A percentile compares a stretch with the other conserved stretches of the same genome.
phyloP scores from a whole-genome alignment of 2,797 vertebrate species.

The Periophthalmus magnuspinnatus region DNA sequence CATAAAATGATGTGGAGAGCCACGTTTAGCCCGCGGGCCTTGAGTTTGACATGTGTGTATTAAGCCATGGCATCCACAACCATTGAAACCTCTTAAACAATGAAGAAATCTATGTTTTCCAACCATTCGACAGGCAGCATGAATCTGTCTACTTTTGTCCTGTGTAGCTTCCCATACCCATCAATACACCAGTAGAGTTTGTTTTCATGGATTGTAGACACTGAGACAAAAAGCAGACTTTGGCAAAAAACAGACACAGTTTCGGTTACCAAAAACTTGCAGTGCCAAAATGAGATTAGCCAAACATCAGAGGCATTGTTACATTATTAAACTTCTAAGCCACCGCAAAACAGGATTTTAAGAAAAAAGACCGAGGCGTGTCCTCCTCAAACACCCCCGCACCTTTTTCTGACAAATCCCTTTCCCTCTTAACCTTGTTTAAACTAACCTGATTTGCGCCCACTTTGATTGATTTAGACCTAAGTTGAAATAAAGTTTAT shows the following conservation, averaged over 20 bases:
- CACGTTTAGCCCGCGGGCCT: too few species aligned
- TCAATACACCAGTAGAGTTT: background rate
- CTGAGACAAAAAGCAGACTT: conserved; percentile 22
- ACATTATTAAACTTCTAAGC: conserved; percentile 80
- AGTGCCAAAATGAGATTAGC: conserved; percentile 65
- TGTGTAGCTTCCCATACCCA: background rate
- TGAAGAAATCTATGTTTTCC: background rate
- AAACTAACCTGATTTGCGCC: conserved; percentile 46
- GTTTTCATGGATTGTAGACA: conserved; percentile 4
- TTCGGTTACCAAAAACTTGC: conserved; percentile 57
- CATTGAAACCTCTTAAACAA: background rate
- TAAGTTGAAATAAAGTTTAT: conserved; percentile 76
- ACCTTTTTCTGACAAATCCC: conserved; percentile 16
- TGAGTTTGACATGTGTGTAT: too few species aligned
- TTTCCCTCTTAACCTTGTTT: conserved; percentile 9
- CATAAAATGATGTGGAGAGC: too few species aligned
- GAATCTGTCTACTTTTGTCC: background rate
- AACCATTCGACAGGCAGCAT: background rate
- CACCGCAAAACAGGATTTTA: conserved; percentile 76
- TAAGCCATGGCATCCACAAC: background rate
- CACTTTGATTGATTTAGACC: conserved; percentile 53
- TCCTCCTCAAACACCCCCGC: conserved; percentile 57
- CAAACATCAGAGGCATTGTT: conserved; percentile 73
- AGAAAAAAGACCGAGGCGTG: conserved; percentile 41
- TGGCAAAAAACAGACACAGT: conserved; percentile 57